Conservation (phyloP, 1,140 invertebrate species). For the Stenopsyche tienmushanensis region DNA sequence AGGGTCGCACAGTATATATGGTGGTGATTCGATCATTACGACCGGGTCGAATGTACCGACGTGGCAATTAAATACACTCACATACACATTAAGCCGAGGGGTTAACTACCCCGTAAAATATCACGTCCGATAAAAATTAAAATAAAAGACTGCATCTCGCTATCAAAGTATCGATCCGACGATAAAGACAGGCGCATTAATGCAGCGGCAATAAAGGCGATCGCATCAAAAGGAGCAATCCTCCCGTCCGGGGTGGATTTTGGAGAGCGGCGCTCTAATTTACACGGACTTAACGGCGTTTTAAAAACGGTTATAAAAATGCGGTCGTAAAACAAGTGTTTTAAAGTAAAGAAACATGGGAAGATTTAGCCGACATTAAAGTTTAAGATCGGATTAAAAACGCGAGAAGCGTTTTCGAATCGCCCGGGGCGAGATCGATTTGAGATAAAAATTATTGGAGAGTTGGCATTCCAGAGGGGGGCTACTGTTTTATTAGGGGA, state of each 20-base stretch:
- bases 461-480: too few species aligned
- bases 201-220: background rate
- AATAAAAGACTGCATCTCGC: too few species aligned
- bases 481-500: too few species aligned
- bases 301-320: constrained; percentile 9
- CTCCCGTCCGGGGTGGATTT: background rate
- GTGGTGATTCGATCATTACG: background rate
- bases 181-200: background rate
- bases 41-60: background rate
- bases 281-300: constrained; percentile 6
- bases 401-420: too few species aligned
- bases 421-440: too few species aligned
- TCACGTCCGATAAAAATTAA: too few species aligned
- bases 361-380: background rate
- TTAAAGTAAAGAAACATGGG: constrained; percentile 5
- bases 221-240: background rate
- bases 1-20: too few species aligned
- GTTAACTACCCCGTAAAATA: too few species aligned
- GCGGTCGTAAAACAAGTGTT: constrained; percentile 22
- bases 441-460: too few species aligned
- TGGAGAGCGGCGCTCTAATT: too few species aligned
- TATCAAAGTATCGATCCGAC: too few species aligned
- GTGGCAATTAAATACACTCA: background rate
- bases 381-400: too few species aligned
- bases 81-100: background rate